phyloP scores from a whole-genome alignment of 1,140 invertebrate genomes.

The Drosophila burlai region DNA sequence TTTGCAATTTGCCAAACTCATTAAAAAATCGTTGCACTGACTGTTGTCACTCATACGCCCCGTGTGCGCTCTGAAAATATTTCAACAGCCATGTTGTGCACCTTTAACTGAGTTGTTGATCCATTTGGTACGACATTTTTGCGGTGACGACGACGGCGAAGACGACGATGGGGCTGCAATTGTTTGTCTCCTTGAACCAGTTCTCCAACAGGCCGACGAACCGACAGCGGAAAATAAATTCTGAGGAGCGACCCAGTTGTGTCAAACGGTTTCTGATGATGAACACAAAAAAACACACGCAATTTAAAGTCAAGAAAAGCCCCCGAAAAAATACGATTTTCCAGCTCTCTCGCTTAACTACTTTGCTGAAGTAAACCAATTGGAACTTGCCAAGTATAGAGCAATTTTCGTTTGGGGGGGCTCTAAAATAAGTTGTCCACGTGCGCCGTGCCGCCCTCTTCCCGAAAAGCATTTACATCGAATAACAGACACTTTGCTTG shows the following conservation, averaged over 20 bases:
- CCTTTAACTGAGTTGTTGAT: conserved; percentile 61
- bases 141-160: conserved; percentile 29
- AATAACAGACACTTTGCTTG: conserved; percentile 55
- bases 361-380: conserved; percentile 35
- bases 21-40: conserved; percentile 72
- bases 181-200: conserved; percentile 82
- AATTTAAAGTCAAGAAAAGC: conserved; percentile 43
- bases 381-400: conserved; percentile 11
- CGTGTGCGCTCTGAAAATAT: conserved; percentile 32
- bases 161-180: conserved; percentile 41
- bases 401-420: background rate
- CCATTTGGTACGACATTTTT: conserved; percentile 71
- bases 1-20: conserved; percentile 61
- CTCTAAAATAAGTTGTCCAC: conserved; percentile 17
- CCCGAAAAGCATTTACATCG: conserved; percentile 39
- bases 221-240: conserved; percentile 35
- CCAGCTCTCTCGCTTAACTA: conserved; percentile 41
- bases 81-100: conserved; percentile 45
- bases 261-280: conserved; percentile 55
- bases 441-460: conserved; percentile 10
- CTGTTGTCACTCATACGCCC: conserved; percentile 59
- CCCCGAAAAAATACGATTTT: conserved; percentile 19
- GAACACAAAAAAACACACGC: conserved; percentile 18
- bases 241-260: conserved; percentile 54
- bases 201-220: conserved; percentile 35